Percentiles rank a stretch among this genome's conserved stretches.
phyloP scores from a whole-genome alignment of 2,113 vertebrate genomes.

The Equus quagga region DNA sequence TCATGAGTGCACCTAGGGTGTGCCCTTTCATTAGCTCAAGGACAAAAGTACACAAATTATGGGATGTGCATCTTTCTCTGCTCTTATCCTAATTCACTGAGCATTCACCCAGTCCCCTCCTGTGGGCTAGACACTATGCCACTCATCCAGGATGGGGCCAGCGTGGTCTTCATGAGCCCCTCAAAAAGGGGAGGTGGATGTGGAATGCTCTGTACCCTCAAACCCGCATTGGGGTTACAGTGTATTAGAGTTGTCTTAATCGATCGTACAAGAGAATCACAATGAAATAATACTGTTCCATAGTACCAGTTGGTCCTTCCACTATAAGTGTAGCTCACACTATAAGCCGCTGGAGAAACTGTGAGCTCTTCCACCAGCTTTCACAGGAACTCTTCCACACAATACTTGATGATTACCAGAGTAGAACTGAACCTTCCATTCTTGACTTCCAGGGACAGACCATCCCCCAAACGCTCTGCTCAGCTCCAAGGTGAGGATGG shows the following conservation, averaged over 20 bases:
- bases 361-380: background rate
- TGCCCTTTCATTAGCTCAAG: background rate
- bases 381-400: background rate
- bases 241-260: background rate
- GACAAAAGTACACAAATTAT: background rate
- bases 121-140: too few species aligned
- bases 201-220: background rate
- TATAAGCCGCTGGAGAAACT: background rate
- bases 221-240: background rate
- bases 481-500: background rate
- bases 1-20: background rate
- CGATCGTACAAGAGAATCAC: background rate
- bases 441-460: background rate
- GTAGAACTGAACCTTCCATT: background rate
- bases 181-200: background rate
- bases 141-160: background rate
- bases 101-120: background rate
- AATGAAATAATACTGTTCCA: background rate
- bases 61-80: rapidly evolving
- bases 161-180: background rate
- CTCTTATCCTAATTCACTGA: background rate
- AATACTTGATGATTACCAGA: background rate
- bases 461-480: background rate
- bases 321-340: background rate
- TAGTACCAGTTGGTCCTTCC: background rate